Percentiles rank a stretch among this genome's conserved stretches.
phyloP scores from a whole-genome alignment of 2,888 invertebrate genomes.

The Drosophila ustulata region DNA sequence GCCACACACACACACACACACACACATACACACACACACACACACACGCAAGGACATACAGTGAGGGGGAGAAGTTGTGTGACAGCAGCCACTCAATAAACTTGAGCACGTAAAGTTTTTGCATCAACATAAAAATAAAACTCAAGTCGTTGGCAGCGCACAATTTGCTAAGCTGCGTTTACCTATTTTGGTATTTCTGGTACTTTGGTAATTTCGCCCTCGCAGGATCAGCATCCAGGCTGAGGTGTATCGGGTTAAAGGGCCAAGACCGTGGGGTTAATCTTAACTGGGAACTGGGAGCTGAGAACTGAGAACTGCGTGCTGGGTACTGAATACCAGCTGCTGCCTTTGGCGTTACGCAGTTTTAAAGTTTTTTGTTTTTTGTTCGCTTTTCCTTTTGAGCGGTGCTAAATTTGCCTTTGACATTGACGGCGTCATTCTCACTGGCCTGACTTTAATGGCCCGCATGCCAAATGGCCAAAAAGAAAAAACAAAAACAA shows the following conservation, averaged over 20 bases:
- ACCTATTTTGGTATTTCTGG: constrained; percentile 47
- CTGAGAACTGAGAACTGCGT: no score
- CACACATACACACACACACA: constrained; percentile 13
- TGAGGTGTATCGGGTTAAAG: constrained; percentile 12
- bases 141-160: constrained; percentile 64
- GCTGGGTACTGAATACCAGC: constrained; percentile 29
- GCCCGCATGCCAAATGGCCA: constrained; percentile 34
- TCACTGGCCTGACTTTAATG: constrained; percentile 15
- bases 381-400: constrained; percentile 3
- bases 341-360: constrained; percentile 36
- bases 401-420: constrained; percentile 41
- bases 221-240: background rate
- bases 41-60: constrained; percentile 11
- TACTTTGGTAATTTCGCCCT: constrained; percentile 27
- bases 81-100: constrained; percentile 65
- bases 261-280: background rate
- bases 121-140: constrained; percentile 72
- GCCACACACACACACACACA: constrained; percentile 15
- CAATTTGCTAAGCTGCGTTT: constrained; percentile 70
- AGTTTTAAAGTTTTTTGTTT: constrained; percentile 42
- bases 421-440: constrained; percentile 52
- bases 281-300: background rate
- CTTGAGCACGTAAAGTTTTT: constrained; percentile 69
- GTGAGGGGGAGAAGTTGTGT: constrained; percentile 11
- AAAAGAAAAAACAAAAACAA: no score